phyloP scores from a whole-genome alignment of 2,113 vertebrate genomes.

The Gila orcuttii region DNA sequence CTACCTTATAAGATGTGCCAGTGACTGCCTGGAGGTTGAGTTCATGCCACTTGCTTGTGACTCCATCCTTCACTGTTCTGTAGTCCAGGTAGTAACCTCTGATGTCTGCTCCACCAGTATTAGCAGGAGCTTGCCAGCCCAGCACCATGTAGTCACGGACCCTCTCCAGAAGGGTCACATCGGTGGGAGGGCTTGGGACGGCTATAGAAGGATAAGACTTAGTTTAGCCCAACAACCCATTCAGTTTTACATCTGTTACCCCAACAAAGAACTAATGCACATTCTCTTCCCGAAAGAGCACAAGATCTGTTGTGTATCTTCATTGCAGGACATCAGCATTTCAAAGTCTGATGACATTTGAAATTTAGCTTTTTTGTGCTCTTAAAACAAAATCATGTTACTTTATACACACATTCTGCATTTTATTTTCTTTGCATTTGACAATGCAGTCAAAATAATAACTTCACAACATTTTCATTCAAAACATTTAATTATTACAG shows the following conservation, averaged over 20 bases:
- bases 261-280: background rate
- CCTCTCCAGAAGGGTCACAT: slow-evolving; percentile 85
- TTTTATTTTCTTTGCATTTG: background rate
- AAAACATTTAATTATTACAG: background rate
- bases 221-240: background rate
- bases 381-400: background rate
- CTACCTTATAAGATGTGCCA: slow-evolving; percentile 87
- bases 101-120: slow-evolving; percentile 84
- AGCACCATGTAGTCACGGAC: slow-evolving; percentile 89
- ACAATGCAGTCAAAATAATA: background rate
- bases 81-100: slow-evolving; percentile 95
- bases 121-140: slow-evolving; percentile 84
- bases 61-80: slow-evolving; percentile 81
- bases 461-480: background rate
- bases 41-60: slow-evolving; percentile 88
- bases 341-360: background rate
- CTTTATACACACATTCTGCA: background rate
- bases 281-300: background rate
- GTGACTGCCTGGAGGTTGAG: slow-evolving; percentile 86
- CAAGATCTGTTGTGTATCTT: background rate
- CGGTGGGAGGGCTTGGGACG: slow-evolving; percentile 79
- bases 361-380: background rate
- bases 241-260: background rate
- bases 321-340: background rate
- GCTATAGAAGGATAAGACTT: slow-evolving; percentile 71